Evolutionary conservation across 1,140 invertebrate species (phyloP).

Genomic region (Scaptomyza hsui): DNA sequence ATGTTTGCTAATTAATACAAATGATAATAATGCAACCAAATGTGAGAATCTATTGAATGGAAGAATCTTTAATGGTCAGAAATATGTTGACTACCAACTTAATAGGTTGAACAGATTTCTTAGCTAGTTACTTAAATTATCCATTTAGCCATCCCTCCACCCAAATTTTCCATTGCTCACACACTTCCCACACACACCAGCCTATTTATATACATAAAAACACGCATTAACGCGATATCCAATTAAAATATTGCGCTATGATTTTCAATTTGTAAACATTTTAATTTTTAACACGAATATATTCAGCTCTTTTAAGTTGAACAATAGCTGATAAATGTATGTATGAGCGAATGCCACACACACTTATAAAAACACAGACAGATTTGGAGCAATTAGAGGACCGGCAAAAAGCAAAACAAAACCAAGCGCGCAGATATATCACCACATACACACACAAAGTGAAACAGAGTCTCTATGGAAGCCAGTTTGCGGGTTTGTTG

Average conservation of each 20-base stretch:
- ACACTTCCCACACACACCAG: background rate
- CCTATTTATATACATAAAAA: background rate
- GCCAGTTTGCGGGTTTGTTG: background rate
- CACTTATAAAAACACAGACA: slow-evolving; percentile 1
- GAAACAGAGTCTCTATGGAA: slow-evolving; percentile 5
- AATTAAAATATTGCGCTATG: slow-evolving; percentile 74
- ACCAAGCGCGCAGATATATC: slow-evolving; percentile 38
- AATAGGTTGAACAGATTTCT: too few species aligned
- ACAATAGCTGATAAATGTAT: slow-evolving; percentile 25
- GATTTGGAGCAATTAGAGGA: slow-evolving; percentile 52
- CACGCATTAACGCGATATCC: slow-evolving; percentile 43
- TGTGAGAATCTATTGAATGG: background rate
- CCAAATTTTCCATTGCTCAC: background rate
- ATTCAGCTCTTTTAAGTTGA: slow-evolving; percentile 31
- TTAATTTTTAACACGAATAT: slow-evolving; percentile 32
- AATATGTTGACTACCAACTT: too few species aligned
- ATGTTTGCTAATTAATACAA: slow-evolving; percentile 71
- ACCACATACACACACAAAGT: background rate
- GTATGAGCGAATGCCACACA: background rate
- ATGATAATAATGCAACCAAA: slow-evolving; percentile 41
- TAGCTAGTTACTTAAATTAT: background rate
- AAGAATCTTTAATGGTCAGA: too few species aligned
- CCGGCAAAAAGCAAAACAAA: slow-evolving; percentile 29
- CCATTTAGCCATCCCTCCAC: background rate
- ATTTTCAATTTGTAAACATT: slow-evolving; percentile 59